Evolutionary conservation across 2,113 vertebrate genomes (phyloP), one percentile per base, ranked within the genome.

Genomic region (Lampris incognitus): DNA sequence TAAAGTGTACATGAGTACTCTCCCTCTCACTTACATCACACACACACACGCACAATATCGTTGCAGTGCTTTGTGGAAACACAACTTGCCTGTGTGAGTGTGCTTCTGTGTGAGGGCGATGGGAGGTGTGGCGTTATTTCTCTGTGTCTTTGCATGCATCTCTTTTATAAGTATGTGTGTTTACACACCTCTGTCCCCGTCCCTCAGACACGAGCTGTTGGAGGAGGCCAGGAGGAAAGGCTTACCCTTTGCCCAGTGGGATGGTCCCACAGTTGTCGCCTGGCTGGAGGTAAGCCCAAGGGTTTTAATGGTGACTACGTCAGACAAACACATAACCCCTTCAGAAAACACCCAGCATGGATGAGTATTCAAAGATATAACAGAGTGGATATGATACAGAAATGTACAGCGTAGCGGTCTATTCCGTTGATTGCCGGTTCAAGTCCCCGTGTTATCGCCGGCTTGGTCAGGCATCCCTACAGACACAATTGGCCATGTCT

Each of bases 211-310:
- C 80, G 97, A 99, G 95, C 94, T 99, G 74, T 89, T 99, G 87
- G 98, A 99, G 92, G 97, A 99, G 89, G 97, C 98, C 83, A 95
- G 98, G 82, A 97, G 97, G 59, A 99, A 98, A 92, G 98, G 97
- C 44, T 94, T 99, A 85, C 98, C 98, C 81, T 99, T 99, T 75
- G 98, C 98, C 3, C 97, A 99, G 66, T 99, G 97, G 98, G 98
- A 99, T 69, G 98, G 97, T 1, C 98, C 97, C 9, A 99, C 98
- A 0, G 98, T 99, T 1, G 98, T 99, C 0, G 96, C 97, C 2
- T 99, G 97, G 98, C 92, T 99, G 82, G 98, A 99, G 95, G 97
- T 99, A 91, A 93, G 87, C 7, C 24, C 24, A 24, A 24, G 24
- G 24, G 24, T 24, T 24, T 24, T 24, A 24, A 24, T 24, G 24